phyloP scores from a whole-genome alignment of 2,113 vertebrate species.

The Megaleporinus macrocephalus region DNA sequence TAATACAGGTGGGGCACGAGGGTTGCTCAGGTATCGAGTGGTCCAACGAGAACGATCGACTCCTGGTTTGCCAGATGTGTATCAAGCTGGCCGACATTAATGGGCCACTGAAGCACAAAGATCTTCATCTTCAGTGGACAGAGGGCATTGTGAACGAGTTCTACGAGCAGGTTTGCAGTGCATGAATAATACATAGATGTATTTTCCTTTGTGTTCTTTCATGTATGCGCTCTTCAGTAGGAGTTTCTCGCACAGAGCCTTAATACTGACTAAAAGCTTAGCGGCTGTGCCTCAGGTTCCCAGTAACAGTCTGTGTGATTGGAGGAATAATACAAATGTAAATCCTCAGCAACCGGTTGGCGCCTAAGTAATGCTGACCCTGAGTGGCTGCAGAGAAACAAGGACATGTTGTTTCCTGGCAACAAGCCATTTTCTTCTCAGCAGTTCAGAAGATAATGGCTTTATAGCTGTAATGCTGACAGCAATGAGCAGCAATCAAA shows the following conservation, averaged over 20 bases:
- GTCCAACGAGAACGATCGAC: constrained; percentile 95
- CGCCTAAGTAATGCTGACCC: constrained; percentile 20
- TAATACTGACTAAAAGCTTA: not conserved
- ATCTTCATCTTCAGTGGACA: constrained; percentile 96
- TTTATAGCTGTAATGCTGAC: constrained; percentile 32
- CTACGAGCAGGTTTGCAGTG: constrained; percentile 88
- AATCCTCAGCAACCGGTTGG: not conserved
- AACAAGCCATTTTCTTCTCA: constrained; percentile 36
- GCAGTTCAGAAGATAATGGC: not conserved
- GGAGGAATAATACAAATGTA: not conserved
- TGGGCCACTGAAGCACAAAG: constrained; percentile 93
- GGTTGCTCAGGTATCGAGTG: constrained; percentile 93
- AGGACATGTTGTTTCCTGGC: constrained; percentile 43
- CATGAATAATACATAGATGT: not conserved
- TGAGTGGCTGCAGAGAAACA: constrained; percentile 19
- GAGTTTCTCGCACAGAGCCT: not conserved
- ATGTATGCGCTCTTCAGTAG: not conserved
- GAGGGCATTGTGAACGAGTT: constrained; percentile 98
- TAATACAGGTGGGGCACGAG: constrained; percentile 89
- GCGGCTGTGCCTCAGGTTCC: not conserved
- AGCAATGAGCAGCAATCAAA: constrained; percentile 6
- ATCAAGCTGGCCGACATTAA: constrained; percentile 98
- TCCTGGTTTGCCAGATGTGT: constrained; percentile 98
- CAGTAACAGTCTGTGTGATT: constrained; percentile 7
- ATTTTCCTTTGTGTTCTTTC: not conserved